These are phyloP conservation scores for Mastomys natalensis DNA, from an alignment of 2,113 vertebrate species.

Conservation along the genomic window DNA sequence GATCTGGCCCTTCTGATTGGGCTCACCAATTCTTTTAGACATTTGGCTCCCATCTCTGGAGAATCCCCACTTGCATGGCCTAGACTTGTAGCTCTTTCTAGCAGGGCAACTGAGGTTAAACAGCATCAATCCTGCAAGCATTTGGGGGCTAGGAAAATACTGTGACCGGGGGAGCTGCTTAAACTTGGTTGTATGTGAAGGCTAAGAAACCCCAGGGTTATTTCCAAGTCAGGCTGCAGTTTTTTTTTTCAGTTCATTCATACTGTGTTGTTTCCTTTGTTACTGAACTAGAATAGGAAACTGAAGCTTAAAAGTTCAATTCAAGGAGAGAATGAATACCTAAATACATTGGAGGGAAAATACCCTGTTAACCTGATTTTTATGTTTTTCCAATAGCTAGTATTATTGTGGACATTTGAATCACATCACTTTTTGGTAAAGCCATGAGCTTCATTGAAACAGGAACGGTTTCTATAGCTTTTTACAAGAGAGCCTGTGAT, in stretches of 20 bases:
- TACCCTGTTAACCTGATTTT: conserved; percentile 75
- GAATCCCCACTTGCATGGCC: conserved; percentile 60
- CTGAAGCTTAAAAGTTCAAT: conserved; percentile 86
- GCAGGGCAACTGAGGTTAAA: conserved; percentile 62
- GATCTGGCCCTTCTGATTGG: conserved; percentile 70
- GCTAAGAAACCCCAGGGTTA: conserved; percentile 80
- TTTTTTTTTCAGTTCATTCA: conserved; percentile 87
- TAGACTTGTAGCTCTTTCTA: conserved; percentile 53
- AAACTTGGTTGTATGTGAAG: conserved; percentile 72
- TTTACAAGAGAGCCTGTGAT: conserved; percentile 79
- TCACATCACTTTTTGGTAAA: conserved; percentile 82
- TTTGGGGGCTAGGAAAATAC: conserved; percentile 40
- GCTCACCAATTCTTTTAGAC: conserved; percentile 61
- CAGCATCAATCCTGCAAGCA: neutral
- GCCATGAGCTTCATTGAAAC: conserved; percentile 68
- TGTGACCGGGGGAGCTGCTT: conserved; percentile 44
- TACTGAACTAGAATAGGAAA: conserved; percentile 86
- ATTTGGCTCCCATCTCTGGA: conserved; percentile 65
- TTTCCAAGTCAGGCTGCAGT: conserved; percentile 81
- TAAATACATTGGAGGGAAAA: conserved; percentile 85
- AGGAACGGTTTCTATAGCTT: conserved; percentile 79
- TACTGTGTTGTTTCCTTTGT: conserved; percentile 87
- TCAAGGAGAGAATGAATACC: conserved; percentile 85
- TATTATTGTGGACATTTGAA: conserved; percentile 80
- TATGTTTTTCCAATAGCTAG: conserved; percentile 81